Percentiles rank a stretch among this genome's conserved stretches.
Evolutionary conservation across 2,113 vertebrate species (phyloP).

Genomic region (Crypturellus undulatus): DNA sequence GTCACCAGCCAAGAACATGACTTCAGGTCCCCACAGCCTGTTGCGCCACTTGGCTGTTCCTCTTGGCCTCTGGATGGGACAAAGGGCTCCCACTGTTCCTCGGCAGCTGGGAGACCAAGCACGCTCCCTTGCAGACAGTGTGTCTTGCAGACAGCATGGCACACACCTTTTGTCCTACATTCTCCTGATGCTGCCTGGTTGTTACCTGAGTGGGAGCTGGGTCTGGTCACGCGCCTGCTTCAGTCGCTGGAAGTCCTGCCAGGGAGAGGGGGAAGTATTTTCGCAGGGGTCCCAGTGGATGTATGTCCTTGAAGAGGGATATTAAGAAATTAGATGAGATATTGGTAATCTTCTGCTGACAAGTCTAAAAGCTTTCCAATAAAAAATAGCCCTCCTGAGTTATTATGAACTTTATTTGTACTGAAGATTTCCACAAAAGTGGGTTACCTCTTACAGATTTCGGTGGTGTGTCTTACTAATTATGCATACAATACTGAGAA

Average conservation of each 20-base stretch:
- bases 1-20: not conserved
- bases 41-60: not conserved
- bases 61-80: not conserved
- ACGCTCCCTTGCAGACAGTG: fast-evolving
- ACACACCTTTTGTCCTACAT: not conserved
- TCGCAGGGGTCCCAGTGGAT: not conserved
- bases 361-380: not conserved
- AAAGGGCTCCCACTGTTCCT: fast-evolving
- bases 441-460: not conserved
- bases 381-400: not conserved
- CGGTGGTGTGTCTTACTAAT: not conserved
- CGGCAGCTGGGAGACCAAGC: not conserved
- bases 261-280: not conserved
- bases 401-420: not conserved
- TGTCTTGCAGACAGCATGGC: fast-evolving
- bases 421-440: not conserved
- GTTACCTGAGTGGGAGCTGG: not conserved
- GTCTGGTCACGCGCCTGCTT: not conserved
- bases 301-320: not conserved
- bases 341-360: not conserved
- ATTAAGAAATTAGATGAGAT: not conserved
- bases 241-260: not conserved
- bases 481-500: not conserved
- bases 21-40: not conserved
- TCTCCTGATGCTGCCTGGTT: not conserved